A percentile compares a stretch with the other conserved stretches of the same genome.
Evolutionary conservation across 2,797 vertebrate genomes (phyloP).

Genomic region (Crenuchus spilurus): DNA sequence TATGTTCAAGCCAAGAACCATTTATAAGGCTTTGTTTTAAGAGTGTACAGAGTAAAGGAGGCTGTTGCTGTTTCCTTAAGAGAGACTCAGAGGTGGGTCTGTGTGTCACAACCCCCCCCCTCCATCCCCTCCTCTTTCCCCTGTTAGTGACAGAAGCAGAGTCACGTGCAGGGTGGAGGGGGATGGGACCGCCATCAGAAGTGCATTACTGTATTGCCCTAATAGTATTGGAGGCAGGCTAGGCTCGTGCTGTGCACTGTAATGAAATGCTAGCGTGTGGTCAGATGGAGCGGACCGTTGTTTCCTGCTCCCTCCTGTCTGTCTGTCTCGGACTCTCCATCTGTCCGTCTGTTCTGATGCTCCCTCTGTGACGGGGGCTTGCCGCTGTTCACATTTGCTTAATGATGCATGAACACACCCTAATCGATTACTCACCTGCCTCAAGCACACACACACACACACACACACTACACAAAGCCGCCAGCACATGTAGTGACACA

Average conservation of each 20-base stretch:
- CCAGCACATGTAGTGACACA: neutral
- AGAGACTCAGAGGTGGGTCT: slow-evolving; percentile 63
- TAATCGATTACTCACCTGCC: slow-evolving; percentile 19
- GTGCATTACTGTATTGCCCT: slow-evolving; percentile 70
- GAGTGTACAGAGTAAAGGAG: no score
- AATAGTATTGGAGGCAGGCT: slow-evolving; percentile 66
- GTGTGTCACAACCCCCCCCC: slow-evolving; percentile 55
- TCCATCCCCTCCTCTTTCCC: no score
- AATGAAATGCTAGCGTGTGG: slow-evolving; percentile 33
- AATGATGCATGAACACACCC: slow-evolving; percentile 73
- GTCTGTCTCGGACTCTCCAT: slow-evolving; percentile 17
- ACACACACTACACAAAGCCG: slow-evolving; percentile 5
- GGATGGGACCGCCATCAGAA: slow-evolving; percentile 70
- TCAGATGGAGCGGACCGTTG: slow-evolving; percentile 61
- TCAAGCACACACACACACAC: slow-evolving; percentile 18
- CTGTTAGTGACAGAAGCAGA: neutral
- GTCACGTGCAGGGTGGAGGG: slow-evolving; percentile 67
- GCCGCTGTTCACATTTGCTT: slow-evolving; percentile 70
- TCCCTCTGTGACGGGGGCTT: slow-evolving; percentile 57
- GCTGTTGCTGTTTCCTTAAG: slow-evolving; percentile 66
- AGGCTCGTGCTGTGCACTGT: neutral
- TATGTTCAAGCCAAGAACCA: no score
- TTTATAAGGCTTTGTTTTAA: no score
- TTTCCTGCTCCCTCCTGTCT: slow-evolving; percentile 67
- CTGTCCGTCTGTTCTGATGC: neutral